These are phyloP conservation scores for Platycnemis pennipes DNA, from an alignment of 2,888 invertebrate species.

Conservation along the genomic window DNA sequence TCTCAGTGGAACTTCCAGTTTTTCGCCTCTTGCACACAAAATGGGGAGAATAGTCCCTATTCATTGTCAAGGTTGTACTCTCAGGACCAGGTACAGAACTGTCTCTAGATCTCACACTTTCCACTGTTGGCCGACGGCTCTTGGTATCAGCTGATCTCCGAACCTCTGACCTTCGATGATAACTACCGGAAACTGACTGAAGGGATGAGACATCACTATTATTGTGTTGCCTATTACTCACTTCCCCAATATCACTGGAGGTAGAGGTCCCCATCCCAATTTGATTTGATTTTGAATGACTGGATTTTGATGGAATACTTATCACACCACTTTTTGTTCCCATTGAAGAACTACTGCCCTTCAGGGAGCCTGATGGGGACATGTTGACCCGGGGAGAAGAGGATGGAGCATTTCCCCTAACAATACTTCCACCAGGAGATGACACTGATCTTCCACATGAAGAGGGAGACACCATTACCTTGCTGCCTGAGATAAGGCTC, in stretches of 20 bases:
- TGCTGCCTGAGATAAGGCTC: constrained; percentile 61
- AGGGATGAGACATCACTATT: constrained; percentile 79
- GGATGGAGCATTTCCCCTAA: constrained; percentile 41
- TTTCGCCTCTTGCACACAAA: constrained; percentile 82
- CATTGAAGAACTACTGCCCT: constrained; percentile 51
- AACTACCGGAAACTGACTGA: constrained; percentile 80
- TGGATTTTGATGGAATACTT: constrained; percentile 48
- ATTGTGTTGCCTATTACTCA: constrained; percentile 79
- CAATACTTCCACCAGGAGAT: constrained; percentile 46
- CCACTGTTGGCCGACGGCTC: constrained; percentile 69
- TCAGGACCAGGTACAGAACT: constrained; percentile 49
- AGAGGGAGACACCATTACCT: constrained; percentile 57
- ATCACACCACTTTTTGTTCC: constrained; percentile 37
- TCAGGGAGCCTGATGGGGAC: constrained; percentile 55
- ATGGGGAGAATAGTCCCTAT: constrained; percentile 77
- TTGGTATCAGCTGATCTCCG: constrained; percentile 72
- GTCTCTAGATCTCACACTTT: constrained; percentile 71
- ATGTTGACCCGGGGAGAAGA: constrained; percentile 55
- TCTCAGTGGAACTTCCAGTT: constrained; percentile 77
- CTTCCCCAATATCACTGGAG: constrained; percentile 35
- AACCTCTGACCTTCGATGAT: constrained; percentile 73
- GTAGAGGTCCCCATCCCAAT: constrained; percentile 48
- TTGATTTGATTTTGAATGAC: constrained; percentile 61
- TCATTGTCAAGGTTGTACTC: constrained; percentile 25
- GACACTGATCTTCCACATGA: constrained; percentile 47